These are phyloP conservation scores for Alitta virens DNA, from an alignment of 2,888 invertebrate species.

Conservation along the genomic window DNA sequence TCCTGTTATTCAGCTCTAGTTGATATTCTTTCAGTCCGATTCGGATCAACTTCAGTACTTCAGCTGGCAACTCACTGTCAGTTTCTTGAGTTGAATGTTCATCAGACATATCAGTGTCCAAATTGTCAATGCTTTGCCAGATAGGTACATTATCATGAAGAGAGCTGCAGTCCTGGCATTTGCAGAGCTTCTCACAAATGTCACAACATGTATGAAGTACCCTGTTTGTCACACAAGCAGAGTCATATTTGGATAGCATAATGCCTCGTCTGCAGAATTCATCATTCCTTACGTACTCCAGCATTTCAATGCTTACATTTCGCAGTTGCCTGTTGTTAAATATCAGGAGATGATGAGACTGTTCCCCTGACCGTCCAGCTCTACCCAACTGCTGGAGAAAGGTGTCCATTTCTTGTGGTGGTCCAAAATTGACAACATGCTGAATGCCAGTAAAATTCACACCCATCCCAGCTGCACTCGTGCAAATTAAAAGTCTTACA, in stretches of 20 bases:
- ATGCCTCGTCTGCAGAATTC: not conserved
- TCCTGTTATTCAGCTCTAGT: too few relatives aligned
- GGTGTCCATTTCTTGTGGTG: constrained; percentile 26
- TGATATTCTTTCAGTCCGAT: too few relatives aligned
- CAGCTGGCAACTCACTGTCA: too few relatives aligned
- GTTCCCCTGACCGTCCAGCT: constrained; percentile 24
- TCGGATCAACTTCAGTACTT: too few relatives aligned
- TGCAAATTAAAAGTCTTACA: constrained; percentile 23
- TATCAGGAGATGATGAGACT: constrained; percentile 24
- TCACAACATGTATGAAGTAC: not conserved
- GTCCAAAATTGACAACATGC: constrained; percentile 25
- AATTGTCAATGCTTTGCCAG: too few relatives aligned
- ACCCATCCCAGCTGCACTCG: constrained; percentile 27
- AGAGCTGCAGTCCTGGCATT: too few relatives aligned
- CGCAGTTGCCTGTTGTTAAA: not conserved
- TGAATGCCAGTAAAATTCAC: constrained; percentile 21
- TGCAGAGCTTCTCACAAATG: not conserved
- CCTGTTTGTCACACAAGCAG: not conserved
- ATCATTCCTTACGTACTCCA: not conserved
- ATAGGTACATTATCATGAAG: too few relatives aligned
- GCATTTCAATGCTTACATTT: not conserved
- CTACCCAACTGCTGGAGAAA: constrained; percentile 29
- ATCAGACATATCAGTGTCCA: too few relatives aligned
- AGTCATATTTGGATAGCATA: not conserved
- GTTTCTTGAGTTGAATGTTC: too few relatives aligned